Base-by-base conservation (phyloP, 2,797 vertebrate genomes). In the Botia almorhae region DNA sequence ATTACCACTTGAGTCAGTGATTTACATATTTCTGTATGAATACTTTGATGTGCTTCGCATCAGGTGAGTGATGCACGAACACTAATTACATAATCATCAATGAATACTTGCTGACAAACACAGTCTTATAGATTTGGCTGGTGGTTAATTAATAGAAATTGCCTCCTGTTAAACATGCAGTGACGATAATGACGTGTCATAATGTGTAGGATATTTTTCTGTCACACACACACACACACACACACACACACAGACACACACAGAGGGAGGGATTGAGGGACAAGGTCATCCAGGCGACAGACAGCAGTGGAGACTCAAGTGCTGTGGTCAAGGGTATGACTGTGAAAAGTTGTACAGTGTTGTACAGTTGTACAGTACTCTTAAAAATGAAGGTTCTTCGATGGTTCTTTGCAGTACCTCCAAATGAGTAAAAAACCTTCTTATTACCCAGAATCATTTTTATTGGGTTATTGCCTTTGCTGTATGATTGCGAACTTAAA, bases 231-330 rank as follows among this genome's bases (percentile, higher is more conserved):
- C 46, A 43, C 76, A 69, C 39, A 69, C 51, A 13, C 55, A 48
- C 39, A 72, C 39, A 19, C n/a, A 48, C 46, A 72, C 39, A 69
- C n/a, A 48, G 26, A 72, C 39, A 69, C 39, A 19, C 48, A 65
- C 11, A 43, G 48, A 67, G 36, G 21, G 67, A 13, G 2, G 51
- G 51, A 36, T 33, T 56, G 21, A 74, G 16, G 61, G 19, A 67
- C 78, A 80, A 80, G 78, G 78, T 80, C 78, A 73, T 69, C 78
- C 78, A 80, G 67, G 73, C 50, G 63, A 60, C 33, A 56, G 78
- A 21, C 21, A 67, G 78, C 69, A 56, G 78, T 67, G 16, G 19
- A 69, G 48, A 33, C 77, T 79, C 78, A 61, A 78, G 76, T 60
- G 76, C 43, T 43, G 36, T 60, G 39, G 39, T 70, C 76, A 73